phyloP scores from a whole-genome alignment of 2,797 vertebrate species.

The Limnodromus scolopaceus region DNA sequence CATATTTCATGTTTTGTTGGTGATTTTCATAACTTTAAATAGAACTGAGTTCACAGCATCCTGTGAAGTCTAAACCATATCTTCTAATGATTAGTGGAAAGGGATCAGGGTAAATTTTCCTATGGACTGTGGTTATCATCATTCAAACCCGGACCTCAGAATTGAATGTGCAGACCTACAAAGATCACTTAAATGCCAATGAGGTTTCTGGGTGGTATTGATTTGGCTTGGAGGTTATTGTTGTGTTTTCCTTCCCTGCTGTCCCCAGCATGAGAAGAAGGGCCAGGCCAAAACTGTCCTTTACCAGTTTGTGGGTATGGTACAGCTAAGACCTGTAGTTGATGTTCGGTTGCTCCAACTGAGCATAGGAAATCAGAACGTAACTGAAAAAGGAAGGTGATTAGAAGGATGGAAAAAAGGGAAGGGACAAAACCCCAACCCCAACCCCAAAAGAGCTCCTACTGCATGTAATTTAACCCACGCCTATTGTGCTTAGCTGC shows the following conservation, averaged over 20 bases:
- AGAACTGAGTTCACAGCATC: not conserved
- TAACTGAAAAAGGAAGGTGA: conserved; percentile 1
- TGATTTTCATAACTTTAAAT: not conserved
- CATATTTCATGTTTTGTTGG: not conserved
- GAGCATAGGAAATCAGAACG: not conserved
- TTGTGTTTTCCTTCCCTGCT: not conserved
- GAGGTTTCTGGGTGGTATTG: not conserved
- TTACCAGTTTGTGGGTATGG: not conserved
- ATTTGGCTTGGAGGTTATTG: not conserved
- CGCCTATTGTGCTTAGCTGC: conserved; percentile 22
- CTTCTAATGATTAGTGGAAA: not conserved
- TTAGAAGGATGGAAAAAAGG: conserved; percentile 27
- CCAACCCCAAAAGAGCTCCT: not conserved
- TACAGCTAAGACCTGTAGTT: not conserved
- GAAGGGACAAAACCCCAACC: conserved; percentile 16
- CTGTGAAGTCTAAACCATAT: not conserved
- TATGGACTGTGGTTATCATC: rapidly evolving
- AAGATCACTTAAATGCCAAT: rapidly evolving
- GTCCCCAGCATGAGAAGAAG: not conserved
- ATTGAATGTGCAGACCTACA: not conserved
- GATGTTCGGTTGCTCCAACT: not conserved
- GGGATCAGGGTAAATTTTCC: not conserved
- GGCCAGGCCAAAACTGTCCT: not conserved
- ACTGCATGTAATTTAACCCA: conserved; percentile 31
- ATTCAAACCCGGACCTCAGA: not conserved